phyloP scores from a whole-genome alignment of 2,113 vertebrate genomes.

The Albula glossodonta region DNA sequence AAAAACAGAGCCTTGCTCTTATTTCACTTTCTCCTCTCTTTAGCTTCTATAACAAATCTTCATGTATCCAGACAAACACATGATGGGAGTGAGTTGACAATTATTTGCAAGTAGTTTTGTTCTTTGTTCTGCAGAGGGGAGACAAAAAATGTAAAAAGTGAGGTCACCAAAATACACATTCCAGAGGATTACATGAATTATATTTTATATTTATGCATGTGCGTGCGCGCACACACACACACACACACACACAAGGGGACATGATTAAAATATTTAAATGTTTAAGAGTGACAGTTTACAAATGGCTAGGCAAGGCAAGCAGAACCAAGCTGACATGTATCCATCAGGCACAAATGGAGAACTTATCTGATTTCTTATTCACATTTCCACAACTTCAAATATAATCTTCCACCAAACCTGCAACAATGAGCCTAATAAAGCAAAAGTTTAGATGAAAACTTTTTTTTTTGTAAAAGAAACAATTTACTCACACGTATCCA shows the following conservation, averaged over 20 bases:
- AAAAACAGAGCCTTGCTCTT: slow-evolving; percentile 35
- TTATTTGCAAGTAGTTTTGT: slow-evolving; percentile 27
- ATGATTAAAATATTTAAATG: not conserved
- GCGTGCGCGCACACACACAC: too few species aligned
- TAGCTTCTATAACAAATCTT: slow-evolving; percentile 50
- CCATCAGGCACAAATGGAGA: too few species aligned
- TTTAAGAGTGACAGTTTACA: not conserved
- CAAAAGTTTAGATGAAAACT: not conserved
- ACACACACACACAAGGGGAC: not conserved
- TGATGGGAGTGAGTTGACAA: slow-evolving; percentile 50
- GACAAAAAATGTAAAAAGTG: slow-evolving; percentile 14
- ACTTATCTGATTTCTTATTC: too few species aligned
- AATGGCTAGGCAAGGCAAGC: not conserved
- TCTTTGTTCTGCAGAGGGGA: slow-evolving; percentile 45
- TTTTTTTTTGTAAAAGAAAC: not conserved
- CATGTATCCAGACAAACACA: slow-evolving; percentile 58
- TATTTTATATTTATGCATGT: too few species aligned
- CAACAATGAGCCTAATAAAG: not conserved
- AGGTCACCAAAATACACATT: not conserved
- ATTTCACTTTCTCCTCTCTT: not conserved
- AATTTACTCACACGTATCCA: not conserved
- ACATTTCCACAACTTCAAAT: too few species aligned
- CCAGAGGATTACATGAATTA: too few species aligned
- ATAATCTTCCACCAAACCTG: not conserved
- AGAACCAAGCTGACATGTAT: too few species aligned